These are phyloP conservation scores for Teleogryllus occipitalis DNA, from an alignment of 1,140 invertebrate species.

Conservation along the genomic window DNA sequence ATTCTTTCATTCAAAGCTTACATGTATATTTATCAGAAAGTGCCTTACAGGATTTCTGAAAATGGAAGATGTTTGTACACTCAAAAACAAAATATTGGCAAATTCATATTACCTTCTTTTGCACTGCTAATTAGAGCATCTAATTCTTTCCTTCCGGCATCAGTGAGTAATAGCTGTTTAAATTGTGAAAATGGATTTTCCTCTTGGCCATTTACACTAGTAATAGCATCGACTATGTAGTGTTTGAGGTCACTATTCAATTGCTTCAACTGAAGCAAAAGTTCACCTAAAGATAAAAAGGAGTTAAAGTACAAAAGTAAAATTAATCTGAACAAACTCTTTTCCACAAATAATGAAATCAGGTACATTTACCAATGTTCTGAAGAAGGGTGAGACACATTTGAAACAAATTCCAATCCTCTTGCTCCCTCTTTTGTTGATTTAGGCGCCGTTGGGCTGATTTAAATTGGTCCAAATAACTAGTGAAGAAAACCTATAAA, in stretches of 20 bases:
- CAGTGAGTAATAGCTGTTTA: slow-evolving; percentile 39
- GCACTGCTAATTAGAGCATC: slow-evolving; percentile 43
- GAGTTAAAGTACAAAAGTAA: not conserved
- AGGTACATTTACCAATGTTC: slow-evolving; percentile 44
- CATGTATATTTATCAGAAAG: too few species aligned
- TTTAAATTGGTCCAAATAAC: slow-evolving; percentile 47
- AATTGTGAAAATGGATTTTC: slow-evolving; percentile 34
- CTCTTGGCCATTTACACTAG: slow-evolving; percentile 19
- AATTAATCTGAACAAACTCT: not conserved
- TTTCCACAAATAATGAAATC: not conserved
- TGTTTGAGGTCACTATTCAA: slow-evolving; percentile 48
- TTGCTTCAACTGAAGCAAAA: slow-evolving; percentile 48
- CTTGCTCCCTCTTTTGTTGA: slow-evolving; percentile 43
- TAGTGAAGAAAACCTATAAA: slow-evolving; percentile 44
- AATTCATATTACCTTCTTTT: slow-evolving; percentile 37
- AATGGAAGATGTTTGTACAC: too few species aligned
- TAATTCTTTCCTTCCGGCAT: slow-evolving; percentile 38
- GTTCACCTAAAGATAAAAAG: slow-evolving; percentile 40
- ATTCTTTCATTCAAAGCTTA: too few species aligned
- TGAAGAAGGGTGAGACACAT: slow-evolving; percentile 60
- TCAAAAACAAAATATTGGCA: too few species aligned
- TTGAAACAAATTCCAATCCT: slow-evolving; percentile 62
- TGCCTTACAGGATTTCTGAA: too few species aligned
- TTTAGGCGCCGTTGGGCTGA: slow-evolving; percentile 43
- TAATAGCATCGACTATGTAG: slow-evolving; percentile 35